Base-by-base conservation (phyloP, 2,113 vertebrate genomes). In the Pelusios castaneus region DNA sequence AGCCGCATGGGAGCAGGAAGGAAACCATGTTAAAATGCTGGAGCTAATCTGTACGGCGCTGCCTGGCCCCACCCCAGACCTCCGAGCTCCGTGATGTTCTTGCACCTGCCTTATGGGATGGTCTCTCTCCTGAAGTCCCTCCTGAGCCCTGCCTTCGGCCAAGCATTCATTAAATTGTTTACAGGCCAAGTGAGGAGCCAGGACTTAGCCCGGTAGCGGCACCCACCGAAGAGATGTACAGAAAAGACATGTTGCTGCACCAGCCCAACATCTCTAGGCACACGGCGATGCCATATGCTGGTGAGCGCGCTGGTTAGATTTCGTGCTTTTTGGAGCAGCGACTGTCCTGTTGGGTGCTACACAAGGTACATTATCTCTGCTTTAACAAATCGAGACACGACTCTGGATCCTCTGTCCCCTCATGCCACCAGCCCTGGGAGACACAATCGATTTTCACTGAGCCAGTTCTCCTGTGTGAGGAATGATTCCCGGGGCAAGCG, bases 261-360 rank as follows among this genome's bases (percentile, higher is more conserved):
- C n/a, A 22, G 2, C n/a, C 4, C 19, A n/a, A 19, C 4, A 9
- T n/a, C 17, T 9, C 13, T n/a, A 4, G 16, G 34, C 9, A 14
- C 60, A 10, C 4, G 5, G 6, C 17, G 34, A 16, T 19, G 10
- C 34, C 31, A n/a, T n/a, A 14, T 8, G 60, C 34, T n/a, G 63
- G 63, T 8, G 9, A 8, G 34, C 5, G 4, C 9, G n/a, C 63
- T 10, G 8, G 5, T 9, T 17, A 70, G n/a, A 38, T 5, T 38
- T 21, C 63, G 3, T 5, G 34, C 63, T 34, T 34, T 22, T 38
- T 21, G 63, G 9, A 1, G 19, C 5, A 38, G 63, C 17, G n/a
- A 10, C 63, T 21, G 63, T 8, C n/a, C 9, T 22, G n/a, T 3
- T 38, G 8, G 19, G n/a, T 22, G n/a, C n/a, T 70, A 3, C 19